phyloP scores from a whole-genome alignment of 1,140 invertebrate species.

The Heliconius melpomene region DNA sequence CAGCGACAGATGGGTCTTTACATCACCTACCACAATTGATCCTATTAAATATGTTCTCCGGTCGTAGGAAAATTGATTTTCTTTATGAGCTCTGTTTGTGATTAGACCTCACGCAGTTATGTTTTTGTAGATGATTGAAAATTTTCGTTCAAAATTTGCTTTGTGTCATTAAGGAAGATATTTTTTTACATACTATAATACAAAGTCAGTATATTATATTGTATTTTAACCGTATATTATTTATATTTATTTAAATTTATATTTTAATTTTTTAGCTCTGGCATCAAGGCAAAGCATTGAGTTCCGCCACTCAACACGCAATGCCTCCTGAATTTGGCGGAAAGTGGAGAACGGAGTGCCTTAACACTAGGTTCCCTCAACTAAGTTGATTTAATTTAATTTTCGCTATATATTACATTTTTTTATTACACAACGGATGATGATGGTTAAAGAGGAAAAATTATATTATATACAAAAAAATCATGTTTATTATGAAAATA shows the following conservation, averaged over 20 bases:
- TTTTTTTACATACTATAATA: too few relatives aligned
- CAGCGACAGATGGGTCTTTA: constrained; percentile 37
- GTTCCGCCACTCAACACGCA: not conserved
- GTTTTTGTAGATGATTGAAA: not conserved
- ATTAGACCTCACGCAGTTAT: not conserved
- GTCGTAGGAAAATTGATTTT: constrained; percentile 11
- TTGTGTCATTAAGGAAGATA: not conserved
- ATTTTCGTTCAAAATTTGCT: not conserved
- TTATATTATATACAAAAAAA: too few relatives aligned
- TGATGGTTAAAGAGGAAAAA: too few relatives aligned
- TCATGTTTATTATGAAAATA: too few relatives aligned
- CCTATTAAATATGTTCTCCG: not conserved
- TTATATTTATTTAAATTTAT: too few relatives aligned
- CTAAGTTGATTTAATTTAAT: too few relatives aligned
- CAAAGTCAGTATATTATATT: too few relatives aligned
- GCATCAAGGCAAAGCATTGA: not conserved
- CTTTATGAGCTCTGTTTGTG: not conserved
- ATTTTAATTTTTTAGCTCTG: not conserved
- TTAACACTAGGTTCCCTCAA: not conserved
- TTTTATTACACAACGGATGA: too few relatives aligned
- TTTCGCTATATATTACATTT: too few relatives aligned
- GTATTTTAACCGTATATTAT: too few relatives aligned
- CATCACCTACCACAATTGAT: constrained; percentile 40
- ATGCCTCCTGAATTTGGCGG: not conserved
- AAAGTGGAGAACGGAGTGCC: too few relatives aligned